These are phyloP conservation scores for Hemiscyllium ocellatum DNA, from an alignment of 2,113 vertebrate genomes.

Conservation along the genomic window DNA sequence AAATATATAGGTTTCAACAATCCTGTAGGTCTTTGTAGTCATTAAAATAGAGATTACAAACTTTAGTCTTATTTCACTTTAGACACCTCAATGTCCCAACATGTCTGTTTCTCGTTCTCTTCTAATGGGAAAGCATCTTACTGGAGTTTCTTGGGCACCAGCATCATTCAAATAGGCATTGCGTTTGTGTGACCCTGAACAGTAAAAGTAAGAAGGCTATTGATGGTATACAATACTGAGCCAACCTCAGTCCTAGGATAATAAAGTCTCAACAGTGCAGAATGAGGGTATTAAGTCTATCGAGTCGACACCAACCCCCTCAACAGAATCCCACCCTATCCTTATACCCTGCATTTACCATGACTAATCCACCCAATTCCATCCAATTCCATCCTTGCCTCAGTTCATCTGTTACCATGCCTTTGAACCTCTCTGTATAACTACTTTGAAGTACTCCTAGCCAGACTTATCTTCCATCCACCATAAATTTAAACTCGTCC, in stretches of 20 bases:
- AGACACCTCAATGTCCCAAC: neutral
- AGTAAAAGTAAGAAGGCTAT: neutral
- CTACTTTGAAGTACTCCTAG: neutral
- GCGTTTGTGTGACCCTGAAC: neutral
- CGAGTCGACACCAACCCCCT: too few relatives aligned
- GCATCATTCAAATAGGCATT: neutral
- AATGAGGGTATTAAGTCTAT: too few relatives aligned
- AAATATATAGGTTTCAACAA: conserved; percentile 57
- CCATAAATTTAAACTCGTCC: too few relatives aligned
- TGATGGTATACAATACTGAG: neutral
- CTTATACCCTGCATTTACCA: neutral
- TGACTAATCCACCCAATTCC: neutral
- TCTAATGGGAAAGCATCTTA: neutral
- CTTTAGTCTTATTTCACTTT: neutral
- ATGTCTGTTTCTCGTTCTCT: neutral
- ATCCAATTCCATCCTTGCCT: neutral
- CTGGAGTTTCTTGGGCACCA: neutral
- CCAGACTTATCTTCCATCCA: too few relatives aligned
- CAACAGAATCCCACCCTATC: too few relatives aligned
- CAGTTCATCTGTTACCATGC: neutral
- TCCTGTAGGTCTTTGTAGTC: conserved; percentile 59
- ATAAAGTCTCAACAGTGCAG: too few relatives aligned
- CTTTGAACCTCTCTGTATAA: neutral
- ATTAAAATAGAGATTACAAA: neutral
- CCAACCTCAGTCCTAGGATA: neutral